phyloP scores from a whole-genome alignment of 2,888 invertebrate genomes.

The Blomia tropicalis region DNA sequence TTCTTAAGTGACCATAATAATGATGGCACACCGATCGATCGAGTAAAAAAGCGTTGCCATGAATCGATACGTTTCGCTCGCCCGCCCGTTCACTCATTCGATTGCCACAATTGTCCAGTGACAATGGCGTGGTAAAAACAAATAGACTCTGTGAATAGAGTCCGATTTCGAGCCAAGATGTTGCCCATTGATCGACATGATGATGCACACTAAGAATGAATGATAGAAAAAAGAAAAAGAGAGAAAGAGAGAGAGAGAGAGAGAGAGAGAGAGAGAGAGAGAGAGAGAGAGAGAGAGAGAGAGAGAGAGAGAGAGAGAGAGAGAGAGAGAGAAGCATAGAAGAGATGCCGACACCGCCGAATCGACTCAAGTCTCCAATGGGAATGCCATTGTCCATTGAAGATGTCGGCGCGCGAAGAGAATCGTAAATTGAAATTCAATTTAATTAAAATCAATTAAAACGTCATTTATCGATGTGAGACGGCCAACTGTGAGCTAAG shows the following conservation, averaged over 20 bases:
- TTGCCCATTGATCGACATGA: too few species aligned
- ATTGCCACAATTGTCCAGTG: background rate
- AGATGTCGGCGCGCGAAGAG: background rate
- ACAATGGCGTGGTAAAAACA: background rate
- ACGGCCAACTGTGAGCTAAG: background rate
- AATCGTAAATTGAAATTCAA: background rate
- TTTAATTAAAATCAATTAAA: constrained; percentile 13
- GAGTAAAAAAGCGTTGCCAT: background rate
- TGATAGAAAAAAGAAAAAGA: too few species aligned
- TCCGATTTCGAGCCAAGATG: too few species aligned
- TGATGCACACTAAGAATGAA: too few species aligned
- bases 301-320: too few species aligned
- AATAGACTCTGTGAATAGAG: too few species aligned
- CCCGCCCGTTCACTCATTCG: background rate
- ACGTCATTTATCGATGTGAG: constrained; percentile 6
- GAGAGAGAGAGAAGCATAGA: too few species aligned
- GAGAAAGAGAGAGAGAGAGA: too few species aligned
- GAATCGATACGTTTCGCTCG: background rate
- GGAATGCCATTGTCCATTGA: background rate
- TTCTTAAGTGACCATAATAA: background rate
- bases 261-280: too few species aligned
- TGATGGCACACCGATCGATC: background rate
- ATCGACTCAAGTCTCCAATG: too few species aligned
- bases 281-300: too few species aligned
- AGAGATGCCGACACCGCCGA: background rate